Conservation (phyloP, 2,797 vertebrate species). For the Rhinogobio ventralis region DNA sequence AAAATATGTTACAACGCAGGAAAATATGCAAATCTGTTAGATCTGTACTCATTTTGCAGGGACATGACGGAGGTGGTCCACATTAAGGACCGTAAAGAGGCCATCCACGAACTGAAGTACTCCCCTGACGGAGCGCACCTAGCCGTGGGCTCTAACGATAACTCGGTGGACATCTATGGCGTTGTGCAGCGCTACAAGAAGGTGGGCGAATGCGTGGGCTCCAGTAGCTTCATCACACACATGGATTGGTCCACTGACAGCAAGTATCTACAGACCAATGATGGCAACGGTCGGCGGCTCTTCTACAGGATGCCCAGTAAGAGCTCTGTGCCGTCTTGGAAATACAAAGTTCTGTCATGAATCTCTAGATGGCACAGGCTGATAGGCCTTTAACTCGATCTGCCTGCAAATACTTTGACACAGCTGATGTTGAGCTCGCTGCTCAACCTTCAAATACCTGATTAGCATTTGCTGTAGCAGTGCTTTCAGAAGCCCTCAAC, state of each 20-base stretch:
- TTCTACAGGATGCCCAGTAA: constrained; percentile 98
- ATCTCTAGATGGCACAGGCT: background rate
- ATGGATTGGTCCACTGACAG: constrained; percentile 98
- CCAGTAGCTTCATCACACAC: constrained; percentile 94
- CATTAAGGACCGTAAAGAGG: constrained; percentile 98
- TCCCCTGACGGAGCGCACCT: constrained; percentile 94
- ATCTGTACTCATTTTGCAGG: constrained; percentile 73
- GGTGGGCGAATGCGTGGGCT: constrained; percentile 93
- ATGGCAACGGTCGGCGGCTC: constrained; percentile 90
- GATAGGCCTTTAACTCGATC: background rate
- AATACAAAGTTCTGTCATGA: background rate
- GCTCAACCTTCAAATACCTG: background rate
- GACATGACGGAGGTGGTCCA: constrained; percentile 99
- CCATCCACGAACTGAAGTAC: constrained; percentile 98
- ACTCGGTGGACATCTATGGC: constrained; percentile 93
- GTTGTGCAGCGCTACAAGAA: constrained; percentile 98
- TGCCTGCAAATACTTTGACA: background rate
- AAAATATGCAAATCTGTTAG: background rate
- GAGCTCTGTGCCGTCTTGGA: constrained; percentile 33
- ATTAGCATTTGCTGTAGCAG: background rate
- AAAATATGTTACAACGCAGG: constrained; percentile 26
- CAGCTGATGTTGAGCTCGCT: background rate
- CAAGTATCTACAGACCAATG: constrained; percentile 95
- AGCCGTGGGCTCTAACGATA: constrained; percentile 96
- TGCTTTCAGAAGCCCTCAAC: background rate